Base-by-base conservation (phyloP, 1,140 invertebrate genomes). In the Euglossa dilemma region DNA sequence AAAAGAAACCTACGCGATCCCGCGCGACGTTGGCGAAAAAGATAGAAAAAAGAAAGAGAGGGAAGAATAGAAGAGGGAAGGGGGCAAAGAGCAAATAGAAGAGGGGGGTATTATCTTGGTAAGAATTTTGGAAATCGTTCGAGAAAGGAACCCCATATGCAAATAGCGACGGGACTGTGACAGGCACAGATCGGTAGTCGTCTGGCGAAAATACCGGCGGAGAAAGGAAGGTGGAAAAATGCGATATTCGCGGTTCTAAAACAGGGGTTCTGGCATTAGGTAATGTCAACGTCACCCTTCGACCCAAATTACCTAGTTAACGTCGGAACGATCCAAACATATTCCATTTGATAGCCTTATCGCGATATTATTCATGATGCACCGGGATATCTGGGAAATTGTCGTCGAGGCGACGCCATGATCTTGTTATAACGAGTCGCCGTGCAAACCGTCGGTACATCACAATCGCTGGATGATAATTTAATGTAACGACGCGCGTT, bases 401-500 rank as follows among this genome's bases (percentile, higher is more conserved):
- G 74, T 84, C 82, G 86, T 87, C 85, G 86, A 79, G 85, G 85
- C 85, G 85, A 87, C 86, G 85, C 87, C 87, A 89, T 88, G 87
- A 89, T 89, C 87, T 84, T 85, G 87, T 86, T 86, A 88, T 88
- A 89, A 89, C 87, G 87, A 88, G 87, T 89, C 72, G 84, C 77
- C 76, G 87, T 89, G 87, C 84, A 84, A 89, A 86, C 84, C 75
- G 80, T 83, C 64, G 87, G 81, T 86, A 88, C 88, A 89, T 89
- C 87, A 84, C 80, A 85, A 89, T 89, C 87, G 85, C 78, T 70
- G 81, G 79, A 89, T 89, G 88, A 89, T 89, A 89, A 89, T 89
- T 89, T 89, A 89, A 89, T 89, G 88, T 88, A 89, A 92, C 89
- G 91, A 87, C 76, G 81, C 80, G 86, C 87, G 90, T 85, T 90